Conservation (phyloP, 2,888 invertebrate genomes). For the Phengaris alcon region DNA sequence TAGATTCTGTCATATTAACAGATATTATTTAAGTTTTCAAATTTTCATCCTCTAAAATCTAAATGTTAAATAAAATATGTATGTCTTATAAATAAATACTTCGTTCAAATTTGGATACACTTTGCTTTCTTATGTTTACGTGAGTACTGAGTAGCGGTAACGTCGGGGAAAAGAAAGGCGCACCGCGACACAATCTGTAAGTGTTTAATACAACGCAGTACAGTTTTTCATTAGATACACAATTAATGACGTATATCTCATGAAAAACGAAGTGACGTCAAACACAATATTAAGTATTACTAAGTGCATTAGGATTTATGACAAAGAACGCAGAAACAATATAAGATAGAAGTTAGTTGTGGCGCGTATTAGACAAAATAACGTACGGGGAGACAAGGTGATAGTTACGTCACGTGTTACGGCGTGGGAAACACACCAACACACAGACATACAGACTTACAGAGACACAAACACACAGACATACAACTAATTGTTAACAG, state of each 20-base stretch:
- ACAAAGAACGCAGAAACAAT: not conserved
- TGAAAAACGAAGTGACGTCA: not conserved
- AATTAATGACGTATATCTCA: not conserved
- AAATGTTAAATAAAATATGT: too few species aligned
- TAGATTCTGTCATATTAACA: not conserved
- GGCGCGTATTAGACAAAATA: not conserved
- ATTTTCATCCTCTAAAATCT: too few species aligned
- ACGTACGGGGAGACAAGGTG: not conserved
- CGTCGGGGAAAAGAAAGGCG: too few species aligned
- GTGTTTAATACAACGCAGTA: too few species aligned
- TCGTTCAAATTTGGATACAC: too few species aligned
- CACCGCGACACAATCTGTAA: too few species aligned
- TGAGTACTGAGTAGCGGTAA: too few species aligned
- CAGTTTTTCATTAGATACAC: not conserved
- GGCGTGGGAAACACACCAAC: conserved; percentile 1
- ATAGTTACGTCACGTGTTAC: conserved; percentile 1
- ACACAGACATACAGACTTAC: not conserved
- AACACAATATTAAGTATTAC: not conserved
- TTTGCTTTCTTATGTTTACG: too few species aligned
- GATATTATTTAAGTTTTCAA: too few species aligned
- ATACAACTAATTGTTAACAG: conserved; percentile 15
- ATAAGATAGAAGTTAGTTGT: not conserved
- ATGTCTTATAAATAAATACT: not conserved
- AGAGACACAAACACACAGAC: not conserved
- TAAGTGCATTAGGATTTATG: not conserved